These are phyloP conservation scores for Drosophila mimica DNA, from an alignment of 2,888 invertebrate species.

Conservation along the genomic window DNA sequence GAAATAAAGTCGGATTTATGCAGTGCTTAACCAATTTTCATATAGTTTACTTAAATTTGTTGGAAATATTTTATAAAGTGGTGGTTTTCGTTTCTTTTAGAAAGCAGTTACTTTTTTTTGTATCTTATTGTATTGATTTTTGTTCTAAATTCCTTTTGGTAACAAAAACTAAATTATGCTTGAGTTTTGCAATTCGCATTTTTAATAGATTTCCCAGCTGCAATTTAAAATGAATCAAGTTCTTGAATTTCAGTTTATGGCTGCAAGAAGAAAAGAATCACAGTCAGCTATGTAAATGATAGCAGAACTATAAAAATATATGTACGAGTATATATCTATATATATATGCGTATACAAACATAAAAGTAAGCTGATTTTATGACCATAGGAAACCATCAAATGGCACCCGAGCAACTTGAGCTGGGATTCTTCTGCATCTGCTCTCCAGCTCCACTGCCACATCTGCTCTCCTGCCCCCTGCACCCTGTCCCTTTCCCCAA, in stretches of 20 bases:
- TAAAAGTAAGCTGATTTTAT: slow-evolving; percentile 62
- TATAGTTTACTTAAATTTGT: too few species aligned
- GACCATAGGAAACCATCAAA: slow-evolving; percentile 30
- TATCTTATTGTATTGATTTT: background rate
- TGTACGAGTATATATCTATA: background rate
- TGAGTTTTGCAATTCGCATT: background rate
- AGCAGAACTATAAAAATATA: slow-evolving; percentile 16
- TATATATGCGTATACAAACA: slow-evolving; percentile 2
- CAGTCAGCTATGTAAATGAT: slow-evolving; percentile 24
- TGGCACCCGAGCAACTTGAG: slow-evolving; percentile 19
- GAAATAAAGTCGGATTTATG: background rate
- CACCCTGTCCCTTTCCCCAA: too few species aligned
- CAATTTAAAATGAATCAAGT: background rate
- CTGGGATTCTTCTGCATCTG: background rate
- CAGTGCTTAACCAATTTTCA: background rate
- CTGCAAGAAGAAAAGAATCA: slow-evolving; percentile 13
- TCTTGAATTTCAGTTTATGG: slow-evolving; percentile 16
- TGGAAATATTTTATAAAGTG: background rate
- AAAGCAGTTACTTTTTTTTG: too few species aligned
- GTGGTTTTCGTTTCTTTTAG: background rate
- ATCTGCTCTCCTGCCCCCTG: too few species aligned
- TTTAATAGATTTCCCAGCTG: slow-evolving; percentile 2
- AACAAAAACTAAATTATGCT: background rate
- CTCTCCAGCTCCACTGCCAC: background rate
- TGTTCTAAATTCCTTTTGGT: background rate